A percentile compares a stretch with the other conserved stretches of the same genome.
phyloP scores from a whole-genome alignment of 2,797 vertebrate genomes.

The Triplophysa yarkandensis region DNA sequence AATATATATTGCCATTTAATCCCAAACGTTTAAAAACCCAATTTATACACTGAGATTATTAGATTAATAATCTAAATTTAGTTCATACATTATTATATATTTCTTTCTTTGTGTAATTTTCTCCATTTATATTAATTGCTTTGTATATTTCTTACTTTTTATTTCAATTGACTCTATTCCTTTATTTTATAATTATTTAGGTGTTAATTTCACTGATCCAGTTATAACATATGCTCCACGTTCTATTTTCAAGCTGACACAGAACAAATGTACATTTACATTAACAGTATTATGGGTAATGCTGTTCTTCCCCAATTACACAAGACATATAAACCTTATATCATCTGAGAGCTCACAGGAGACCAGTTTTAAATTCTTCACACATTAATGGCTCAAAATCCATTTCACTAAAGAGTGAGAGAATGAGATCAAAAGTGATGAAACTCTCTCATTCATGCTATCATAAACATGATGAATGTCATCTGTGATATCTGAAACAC shows the following conservation, averaged over 20 bases:
- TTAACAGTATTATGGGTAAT: not conserved
- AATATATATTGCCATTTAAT: too few species aligned
- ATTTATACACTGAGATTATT: too few species aligned
- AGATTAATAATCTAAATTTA: too few species aligned
- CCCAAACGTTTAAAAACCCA: too few species aligned
- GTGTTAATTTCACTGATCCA: too few species aligned
- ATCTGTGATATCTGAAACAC: slow-evolving; percentile 69
- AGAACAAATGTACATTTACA: not conserved
- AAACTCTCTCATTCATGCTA: not conserved
- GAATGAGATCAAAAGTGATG: not conserved
- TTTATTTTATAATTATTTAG: too few species aligned
- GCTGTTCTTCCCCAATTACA: not conserved
- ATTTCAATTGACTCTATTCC: too few species aligned
- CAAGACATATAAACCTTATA: not conserved
- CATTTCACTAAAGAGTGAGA: not conserved
- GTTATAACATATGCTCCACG: not conserved
- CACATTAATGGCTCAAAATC: not conserved
- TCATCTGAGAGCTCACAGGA: not conserved
- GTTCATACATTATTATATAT: too few species aligned
- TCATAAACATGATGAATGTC: slow-evolving; percentile 69
- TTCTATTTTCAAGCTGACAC: not conserved
- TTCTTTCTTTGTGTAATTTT: too few species aligned
- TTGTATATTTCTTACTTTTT: too few species aligned
- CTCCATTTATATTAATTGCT: too few species aligned
- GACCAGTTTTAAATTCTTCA: not conserved